phyloP scores from a whole-genome alignment of 1,140 invertebrate genomes.

The Apis dorsata region DNA sequence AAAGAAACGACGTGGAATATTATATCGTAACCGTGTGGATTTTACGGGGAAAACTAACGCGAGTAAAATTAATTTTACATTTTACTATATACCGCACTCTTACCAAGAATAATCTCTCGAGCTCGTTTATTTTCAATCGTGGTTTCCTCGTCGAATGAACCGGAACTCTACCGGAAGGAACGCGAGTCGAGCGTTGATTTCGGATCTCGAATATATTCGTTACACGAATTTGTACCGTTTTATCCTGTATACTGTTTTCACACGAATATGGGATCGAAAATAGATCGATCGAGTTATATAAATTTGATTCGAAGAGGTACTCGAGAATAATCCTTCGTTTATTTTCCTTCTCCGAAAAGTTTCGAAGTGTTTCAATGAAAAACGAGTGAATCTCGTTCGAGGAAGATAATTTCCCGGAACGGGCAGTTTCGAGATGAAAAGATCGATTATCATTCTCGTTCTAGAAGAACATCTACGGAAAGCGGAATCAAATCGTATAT shows the following conservation, averaged over 20 bases:
- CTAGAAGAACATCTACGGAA: conserved; percentile 7
- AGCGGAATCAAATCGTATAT: conserved; percentile 31
- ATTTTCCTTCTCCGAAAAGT: too few relatives aligned
- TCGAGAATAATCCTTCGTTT: too few relatives aligned
- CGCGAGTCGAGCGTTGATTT: neutral
- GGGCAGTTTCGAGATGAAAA: neutral
- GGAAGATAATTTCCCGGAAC: too few relatives aligned
- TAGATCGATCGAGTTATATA: conserved; percentile 4
- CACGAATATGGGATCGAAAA: neutral
- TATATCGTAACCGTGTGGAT: neutral
- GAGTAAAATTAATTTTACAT: too few relatives aligned
- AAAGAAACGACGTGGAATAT: neutral
- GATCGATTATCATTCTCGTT: neutral
- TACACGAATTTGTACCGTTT: neutral
- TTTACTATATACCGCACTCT: too few relatives aligned
- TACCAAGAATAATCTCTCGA: neutral
- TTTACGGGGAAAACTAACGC: too few relatives aligned
- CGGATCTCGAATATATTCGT: neutral
- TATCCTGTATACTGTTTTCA: too few relatives aligned
- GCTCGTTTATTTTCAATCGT: conserved; percentile 16
- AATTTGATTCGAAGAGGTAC: neutral
- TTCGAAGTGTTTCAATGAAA: too few relatives aligned
- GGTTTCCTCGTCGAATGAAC: conserved; percentile 4
- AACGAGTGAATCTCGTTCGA: too few relatives aligned
- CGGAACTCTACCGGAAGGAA: neutral